Evolutionary conservation across 2,888 invertebrate genomes (phyloP), one percentile per base, ranked within the genome.

Genomic region (Villa cingulata): DNA sequence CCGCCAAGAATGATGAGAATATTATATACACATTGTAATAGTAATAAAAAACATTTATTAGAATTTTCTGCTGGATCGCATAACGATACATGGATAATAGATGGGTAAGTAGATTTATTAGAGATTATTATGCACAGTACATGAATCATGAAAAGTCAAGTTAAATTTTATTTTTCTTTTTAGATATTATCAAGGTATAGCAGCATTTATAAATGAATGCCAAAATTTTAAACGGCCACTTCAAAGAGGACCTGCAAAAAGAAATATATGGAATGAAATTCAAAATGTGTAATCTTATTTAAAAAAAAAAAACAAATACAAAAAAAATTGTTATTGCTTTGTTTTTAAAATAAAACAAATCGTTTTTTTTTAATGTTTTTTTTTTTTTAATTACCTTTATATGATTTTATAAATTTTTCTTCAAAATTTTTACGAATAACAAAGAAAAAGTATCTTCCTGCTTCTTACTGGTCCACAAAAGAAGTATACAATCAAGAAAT

Each of bases 71-170:
- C 80, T 18, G 95, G 95, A 2, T 86, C 88, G 1, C 95, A 96
- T 67, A 94, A 95, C 61, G 92, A 95, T 66, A 95, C 94, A 0
- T 95, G 94, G 94, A 83, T 83, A 50, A 81, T 86, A 57, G 78
- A 82, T 51, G 87, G 86, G 53, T 95, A 90, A 52, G 54, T 19
- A 10, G 12, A 12, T 34, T 3, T 34, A 34, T n/a, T n/a, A n/a
- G n/a, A n/a, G n/a, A n/a, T n/a, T n/a, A n/a, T n/a, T n/a, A n/a
- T n/a, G n/a, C n/a, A n/a, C n/a, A n/a, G n/a, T n/a, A n/a, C n/a
- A n/a, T n/a, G n/a, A n/a, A n/a, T n/a, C n/a, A n/a, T 34, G 4
- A 34, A 34, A 34, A 9, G 4, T 4, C 4, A 15, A 34, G 5
- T 34, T 34, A 7, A 7, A 7, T 34, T 34, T 4, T 34, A 12